phyloP scores from a whole-genome alignment of 2,113 vertebrate genomes.

The Pungitius pungitius region DNA sequence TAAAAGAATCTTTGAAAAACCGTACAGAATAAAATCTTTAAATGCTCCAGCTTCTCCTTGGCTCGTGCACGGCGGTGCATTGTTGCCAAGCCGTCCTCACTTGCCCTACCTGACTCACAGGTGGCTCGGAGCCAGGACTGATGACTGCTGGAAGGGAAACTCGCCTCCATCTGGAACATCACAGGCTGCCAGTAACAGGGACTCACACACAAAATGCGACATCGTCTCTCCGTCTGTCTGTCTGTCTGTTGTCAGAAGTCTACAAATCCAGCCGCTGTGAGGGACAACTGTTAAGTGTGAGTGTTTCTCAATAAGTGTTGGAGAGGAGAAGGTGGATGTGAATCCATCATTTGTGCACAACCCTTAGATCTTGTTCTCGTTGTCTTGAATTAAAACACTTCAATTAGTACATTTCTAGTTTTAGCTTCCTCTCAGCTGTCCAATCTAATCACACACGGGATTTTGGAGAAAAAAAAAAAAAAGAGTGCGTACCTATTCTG shows the following conservation, averaged over 20 bases:
- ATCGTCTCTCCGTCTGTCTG: not conserved
- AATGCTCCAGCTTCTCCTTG: slow-evolving; percentile 52
- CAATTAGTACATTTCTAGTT: not conserved
- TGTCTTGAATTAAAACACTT: no score
- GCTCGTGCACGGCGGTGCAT: slow-evolving; percentile 29
- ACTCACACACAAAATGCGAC: slow-evolving; percentile 28
- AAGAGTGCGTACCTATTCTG: not conserved
- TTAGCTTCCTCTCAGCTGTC: not conserved
- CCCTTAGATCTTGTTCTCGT: no score
- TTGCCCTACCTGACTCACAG: slow-evolving; percentile 62
- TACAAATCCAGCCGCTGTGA: no score
- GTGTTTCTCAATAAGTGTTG: not conserved
- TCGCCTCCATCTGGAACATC: slow-evolving; percentile 59
- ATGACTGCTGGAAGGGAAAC: slow-evolving; percentile 63
- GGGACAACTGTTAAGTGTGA: no score
- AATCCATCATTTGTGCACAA: not conserved
- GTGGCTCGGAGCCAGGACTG: slow-evolving; percentile 55
- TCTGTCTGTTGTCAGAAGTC: not conserved
- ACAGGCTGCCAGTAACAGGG: slow-evolving; percentile 40
- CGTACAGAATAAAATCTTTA: not conserved
- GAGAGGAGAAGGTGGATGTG: not conserved
- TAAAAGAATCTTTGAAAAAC: no score
- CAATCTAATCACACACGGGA: not conserved
- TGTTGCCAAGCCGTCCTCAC: slow-evolving; percentile 66
- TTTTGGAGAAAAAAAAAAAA: no score